A percentile compares a stretch with the other conserved stretches of the same genome.
phyloP scores from a whole-genome alignment of 2,888 invertebrate genomes.

The Aelia acuminata region DNA sequence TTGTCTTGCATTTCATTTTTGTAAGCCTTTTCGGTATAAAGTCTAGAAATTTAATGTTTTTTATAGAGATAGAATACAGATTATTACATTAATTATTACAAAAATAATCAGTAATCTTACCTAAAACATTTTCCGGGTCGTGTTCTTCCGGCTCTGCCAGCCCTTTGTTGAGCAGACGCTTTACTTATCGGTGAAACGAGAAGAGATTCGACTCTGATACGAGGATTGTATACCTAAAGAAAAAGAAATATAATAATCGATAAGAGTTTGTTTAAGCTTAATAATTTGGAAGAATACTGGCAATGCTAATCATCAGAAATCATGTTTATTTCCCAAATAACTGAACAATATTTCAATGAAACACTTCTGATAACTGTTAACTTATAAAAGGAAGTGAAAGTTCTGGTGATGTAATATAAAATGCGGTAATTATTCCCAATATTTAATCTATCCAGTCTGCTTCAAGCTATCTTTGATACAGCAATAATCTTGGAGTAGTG shows the following conservation, averaged over 20 bases:
- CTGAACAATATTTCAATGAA: too few species aligned
- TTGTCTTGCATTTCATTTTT: conserved; percentile 99
- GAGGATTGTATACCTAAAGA: conserved; percentile 83
- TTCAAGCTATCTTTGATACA: too few species aligned
- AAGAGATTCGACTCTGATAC: conserved; percentile 95
- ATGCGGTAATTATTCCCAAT: too few species aligned
- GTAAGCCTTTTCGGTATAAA: conserved; percentile 96
- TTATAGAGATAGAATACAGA: background rate
- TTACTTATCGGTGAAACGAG: conserved; percentile 99
- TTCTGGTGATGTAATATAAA: too few species aligned
- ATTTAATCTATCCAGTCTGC: too few species aligned
- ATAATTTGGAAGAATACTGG: too few species aligned
- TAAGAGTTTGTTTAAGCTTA: too few species aligned
- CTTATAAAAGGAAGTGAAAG: too few species aligned
- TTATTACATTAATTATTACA: background rate
- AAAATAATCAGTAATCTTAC: conserved; percentile 63
- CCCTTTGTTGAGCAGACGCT: conserved; percentile 98
- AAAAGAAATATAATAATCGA: background rate
- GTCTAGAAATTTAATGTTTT: conserved; percentile 69
- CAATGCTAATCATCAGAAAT: too few species aligned
- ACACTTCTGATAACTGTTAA: too few species aligned
- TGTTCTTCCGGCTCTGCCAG: conserved; percentile 98
- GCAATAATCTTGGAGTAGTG: too few species aligned
- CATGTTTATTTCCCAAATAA: too few species aligned
- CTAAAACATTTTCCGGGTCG: conserved; percentile 96